Evolutionary conservation across 2,113 vertebrate species (phyloP).

Genomic region (Hippopotamus amphibius): DNA sequence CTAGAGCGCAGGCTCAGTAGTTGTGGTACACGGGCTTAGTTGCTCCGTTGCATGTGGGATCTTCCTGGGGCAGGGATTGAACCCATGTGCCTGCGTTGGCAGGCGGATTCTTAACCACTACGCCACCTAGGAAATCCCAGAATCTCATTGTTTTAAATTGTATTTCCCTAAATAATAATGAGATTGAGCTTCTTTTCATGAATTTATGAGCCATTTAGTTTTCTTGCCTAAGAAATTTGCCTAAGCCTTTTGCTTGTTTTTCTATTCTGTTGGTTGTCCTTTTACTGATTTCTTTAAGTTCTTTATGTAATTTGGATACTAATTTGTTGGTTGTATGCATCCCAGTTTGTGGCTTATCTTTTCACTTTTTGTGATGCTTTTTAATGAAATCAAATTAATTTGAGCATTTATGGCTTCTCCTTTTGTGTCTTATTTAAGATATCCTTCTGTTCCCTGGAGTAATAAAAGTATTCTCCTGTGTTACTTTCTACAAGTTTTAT

Average conservation of each 20-base stretch:
- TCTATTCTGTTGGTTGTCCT: neutral
- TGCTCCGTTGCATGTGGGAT: too few species aligned
- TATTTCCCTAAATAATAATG: neutral
- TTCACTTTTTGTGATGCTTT: slow-evolving; percentile 3
- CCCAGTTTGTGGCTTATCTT: neutral
- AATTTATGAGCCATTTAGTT: slow-evolving; percentile 9
- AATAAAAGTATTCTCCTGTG: neutral
- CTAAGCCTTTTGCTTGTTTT: slow-evolving; percentile 28
- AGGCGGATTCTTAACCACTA: too few species aligned
- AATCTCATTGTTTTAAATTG: slow-evolving; percentile 11
- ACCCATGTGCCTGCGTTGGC: too few species aligned
- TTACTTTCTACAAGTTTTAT: slow-evolving; percentile 21
- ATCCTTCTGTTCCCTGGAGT: neutral
- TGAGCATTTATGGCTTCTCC: neutral
- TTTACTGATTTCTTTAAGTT: slow-evolving; percentile 46
- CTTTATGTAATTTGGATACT: neutral
- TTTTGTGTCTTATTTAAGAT: slow-evolving; percentile 10
- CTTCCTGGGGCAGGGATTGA: too few species aligned
- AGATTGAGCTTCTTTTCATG: slow-evolving; percentile 9
- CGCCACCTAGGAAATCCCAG: too few species aligned
- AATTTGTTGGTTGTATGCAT: slow-evolving; percentile 8
- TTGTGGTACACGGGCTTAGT: too few species aligned
- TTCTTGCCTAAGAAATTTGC: neutral
- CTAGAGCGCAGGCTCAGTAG: too few species aligned
- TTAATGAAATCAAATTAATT: neutral